Percentiles rank a stretch among this genome's conserved stretches.
phyloP scores from a whole-genome alignment of 2,888 invertebrate species.

The Celastrina argiolus region DNA sequence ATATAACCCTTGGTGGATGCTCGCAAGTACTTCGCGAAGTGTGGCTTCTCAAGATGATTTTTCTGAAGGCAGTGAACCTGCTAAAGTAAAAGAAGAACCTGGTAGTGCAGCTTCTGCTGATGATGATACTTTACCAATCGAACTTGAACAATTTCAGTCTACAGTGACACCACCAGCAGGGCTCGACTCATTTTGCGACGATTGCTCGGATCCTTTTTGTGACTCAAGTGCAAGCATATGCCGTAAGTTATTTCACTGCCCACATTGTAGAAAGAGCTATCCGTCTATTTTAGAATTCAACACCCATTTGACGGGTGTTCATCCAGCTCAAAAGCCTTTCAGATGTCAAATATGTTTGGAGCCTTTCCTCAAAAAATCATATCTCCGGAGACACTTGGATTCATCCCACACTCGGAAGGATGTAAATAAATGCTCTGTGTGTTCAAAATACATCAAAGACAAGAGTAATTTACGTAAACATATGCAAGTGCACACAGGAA shows the following conservation, averaged over 20 bases:
- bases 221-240: constrained; percentile 67
- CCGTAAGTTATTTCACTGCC: constrained; percentile 73
- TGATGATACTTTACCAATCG: constrained; percentile 60
- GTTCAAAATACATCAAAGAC: constrained; percentile 76
- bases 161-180: constrained; percentile 64
- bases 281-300: constrained; percentile 74
- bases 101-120: constrained; percentile 64
- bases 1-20: constrained; percentile 77
- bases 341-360: constrained; percentile 75
- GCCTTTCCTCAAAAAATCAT: constrained; percentile 72
- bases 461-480: constrained; percentile 75
- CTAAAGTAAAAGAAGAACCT: constrained; percentile 71
- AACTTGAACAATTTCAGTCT: constrained; percentile 57
- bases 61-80: constrained; percentile 63
- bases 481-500: constrained; percentile 76
- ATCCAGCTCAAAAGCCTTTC: constrained; percentile 74
- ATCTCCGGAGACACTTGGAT: constrained; percentile 72
- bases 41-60: constrained; percentile 68
- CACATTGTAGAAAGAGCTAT: constrained; percentile 76
- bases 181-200: constrained; percentile 71
- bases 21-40: constrained; percentile 69
- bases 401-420: constrained; percentile 72
- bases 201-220: constrained; percentile 75
- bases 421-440: constrained; percentile 75
- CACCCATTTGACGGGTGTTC: constrained; percentile 72